Percentiles rank a stretch among this genome's conserved stretches.
Evolutionary conservation across 37 sponge, comb jelly and placozoan genomes (phyloP).

Genomic region (Geodia barretti): DNA sequence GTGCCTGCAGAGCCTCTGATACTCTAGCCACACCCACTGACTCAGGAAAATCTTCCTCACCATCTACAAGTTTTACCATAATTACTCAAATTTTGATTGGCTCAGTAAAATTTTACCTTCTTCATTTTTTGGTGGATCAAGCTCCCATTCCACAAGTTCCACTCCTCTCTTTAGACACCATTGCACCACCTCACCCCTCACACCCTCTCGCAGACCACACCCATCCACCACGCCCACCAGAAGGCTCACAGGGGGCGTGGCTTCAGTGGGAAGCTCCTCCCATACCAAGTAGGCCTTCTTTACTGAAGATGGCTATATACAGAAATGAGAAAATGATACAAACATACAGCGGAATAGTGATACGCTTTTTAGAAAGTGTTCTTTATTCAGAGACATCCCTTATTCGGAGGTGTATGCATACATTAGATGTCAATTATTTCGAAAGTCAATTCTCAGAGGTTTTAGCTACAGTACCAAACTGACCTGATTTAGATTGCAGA

Average conservation of each 20-base stretch:
- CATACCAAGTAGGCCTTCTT: not conserved
- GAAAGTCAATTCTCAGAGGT: no score
- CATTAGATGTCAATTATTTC: no score
- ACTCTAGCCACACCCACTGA: conserved; percentile 46
- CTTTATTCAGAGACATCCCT: no score
- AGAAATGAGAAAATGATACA: not conserved
- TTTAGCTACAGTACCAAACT: no score
- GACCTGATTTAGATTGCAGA: conserved; percentile 33
- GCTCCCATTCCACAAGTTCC: conserved; percentile 70
- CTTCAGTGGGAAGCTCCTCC: conserved; percentile 2
- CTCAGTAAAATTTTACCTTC: not conserved
- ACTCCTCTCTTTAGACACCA: conserved; percentile 69
- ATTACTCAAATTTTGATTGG: not conserved
- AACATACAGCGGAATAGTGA: no score
- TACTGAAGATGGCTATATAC: not conserved
- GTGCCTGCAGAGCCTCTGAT: conserved; percentile 72
- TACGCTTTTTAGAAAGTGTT: no score
- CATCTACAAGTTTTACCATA: no score
- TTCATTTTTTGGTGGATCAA: not conserved
- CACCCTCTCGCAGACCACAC: not conserved
- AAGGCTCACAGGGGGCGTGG: conserved; percentile 21
- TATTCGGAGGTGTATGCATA: no score
- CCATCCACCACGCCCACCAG: conserved; percentile 30
- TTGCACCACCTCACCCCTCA: conserved; percentile 17
- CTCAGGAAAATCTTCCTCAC: conserved; percentile 10